Percentiles rank a stretch among this genome's conserved stretches.
phyloP scores from a whole-genome alignment of 2,797 vertebrate genomes.

The Alfaro cultratus region DNA sequence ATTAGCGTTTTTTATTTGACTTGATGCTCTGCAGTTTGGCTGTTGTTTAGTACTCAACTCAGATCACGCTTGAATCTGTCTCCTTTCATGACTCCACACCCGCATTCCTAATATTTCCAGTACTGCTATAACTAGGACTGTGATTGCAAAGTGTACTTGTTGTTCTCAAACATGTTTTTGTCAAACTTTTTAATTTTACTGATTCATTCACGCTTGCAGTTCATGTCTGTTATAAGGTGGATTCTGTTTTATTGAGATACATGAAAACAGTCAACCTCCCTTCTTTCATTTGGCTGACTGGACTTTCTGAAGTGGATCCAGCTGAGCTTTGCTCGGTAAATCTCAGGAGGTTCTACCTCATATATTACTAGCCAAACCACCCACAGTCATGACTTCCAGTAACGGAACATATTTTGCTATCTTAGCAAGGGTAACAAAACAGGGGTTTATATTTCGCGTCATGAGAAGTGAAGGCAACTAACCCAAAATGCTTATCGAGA shows the following conservation, averaged over 20 bases:
- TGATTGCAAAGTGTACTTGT: slow-evolving; percentile 7
- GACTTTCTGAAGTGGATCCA: slow-evolving; percentile 48
- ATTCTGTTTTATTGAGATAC: slow-evolving; percentile 58
- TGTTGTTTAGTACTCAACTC: background rate
- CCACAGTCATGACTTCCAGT: slow-evolving; percentile 43
- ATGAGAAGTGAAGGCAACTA: slow-evolving; percentile 3
- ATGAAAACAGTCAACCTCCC: slow-evolving; percentile 36
- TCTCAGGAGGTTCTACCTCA: slow-evolving; percentile 52
- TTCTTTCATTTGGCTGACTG: slow-evolving; percentile 43
- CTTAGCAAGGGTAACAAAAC: slow-evolving; percentile 21
- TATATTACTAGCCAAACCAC: slow-evolving; percentile 54
- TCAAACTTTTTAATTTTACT: slow-evolving; percentile 15
- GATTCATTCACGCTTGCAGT: slow-evolving; percentile 35
- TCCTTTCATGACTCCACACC: background rate
- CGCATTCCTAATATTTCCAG: background rate
- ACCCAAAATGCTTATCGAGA: background rate
- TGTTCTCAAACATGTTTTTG: background rate
- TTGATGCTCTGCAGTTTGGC: background rate
- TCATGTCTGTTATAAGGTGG: slow-evolving; percentile 36
- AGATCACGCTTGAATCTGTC: background rate
- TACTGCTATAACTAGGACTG: background rate
- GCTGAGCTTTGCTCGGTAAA: slow-evolving; percentile 41
- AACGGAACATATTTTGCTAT: slow-evolving; percentile 18
- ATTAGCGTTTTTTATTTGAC: background rate
- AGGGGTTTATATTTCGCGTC: slow-evolving; percentile 8